Evolutionary conservation across 1,140 invertebrate species (phyloP), one percentile per base, ranked within the genome.

Genomic region (Rhyzopertha dominica): DNA sequence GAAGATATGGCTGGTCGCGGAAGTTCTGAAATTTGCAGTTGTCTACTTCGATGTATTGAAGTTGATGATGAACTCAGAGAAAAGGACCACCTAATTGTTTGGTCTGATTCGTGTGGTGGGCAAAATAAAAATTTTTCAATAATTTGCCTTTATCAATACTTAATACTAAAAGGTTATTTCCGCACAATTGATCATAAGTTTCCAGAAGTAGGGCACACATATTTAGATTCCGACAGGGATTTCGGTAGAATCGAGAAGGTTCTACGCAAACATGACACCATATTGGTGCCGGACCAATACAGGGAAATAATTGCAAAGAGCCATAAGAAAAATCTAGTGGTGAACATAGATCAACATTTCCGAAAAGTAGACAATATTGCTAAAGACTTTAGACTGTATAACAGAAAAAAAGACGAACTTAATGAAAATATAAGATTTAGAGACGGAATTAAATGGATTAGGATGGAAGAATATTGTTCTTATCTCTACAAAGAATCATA

Each of bases 1-100:
- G 46, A 52, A 35, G 40, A 45, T 30, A 20, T 43, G 17, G 50
- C 40, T 8, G 18, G 23, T 19, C 43, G 46, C 12, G 50, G 47
- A 5, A 43, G 46, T 40, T 4, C 5, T 4, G 50, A 52, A 44
- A 20, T 38, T 23, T 7, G 9, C 2, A 48, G 29, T 29, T 34
- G 28, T 35, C 17, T 48, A 5, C 36, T 12, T 3, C 8, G 23
- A 24, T 48, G 42, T 28, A 8, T 26, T 4, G 5, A 35, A 42
- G 4, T 2, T 4, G 8, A 3, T 42, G 14, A n/a, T n/a, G n/a
- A n/a, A n/a, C n/a, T n/a, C n/a, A n/a, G 24, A 31, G 12, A 12
- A 4, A n/a, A 5, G 32, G 34, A 45, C 39, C 34, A 39, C 25
- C 13, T 49, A n/a, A 37, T 49, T 12, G 30, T 44, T 2, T 49